Conservation (phyloP, 2,113 vertebrate genomes). For the Girardinichthys multiradiatus region DNA sequence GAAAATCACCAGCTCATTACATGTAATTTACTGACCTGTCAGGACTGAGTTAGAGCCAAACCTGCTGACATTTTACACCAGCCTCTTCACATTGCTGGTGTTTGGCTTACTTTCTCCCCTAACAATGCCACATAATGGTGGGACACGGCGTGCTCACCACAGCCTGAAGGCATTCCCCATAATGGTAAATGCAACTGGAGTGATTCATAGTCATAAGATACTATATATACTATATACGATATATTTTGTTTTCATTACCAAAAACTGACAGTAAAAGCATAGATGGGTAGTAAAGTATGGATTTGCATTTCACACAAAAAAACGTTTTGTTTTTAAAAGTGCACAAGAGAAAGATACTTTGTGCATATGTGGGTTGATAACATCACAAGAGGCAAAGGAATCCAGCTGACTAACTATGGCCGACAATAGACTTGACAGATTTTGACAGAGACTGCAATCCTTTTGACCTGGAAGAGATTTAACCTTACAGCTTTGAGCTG, state of each 20-base stretch:
- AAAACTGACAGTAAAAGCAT: neutral
- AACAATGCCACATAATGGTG: neutral
- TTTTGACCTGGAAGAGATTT: too few relatives aligned
- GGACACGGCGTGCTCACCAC: neutral
- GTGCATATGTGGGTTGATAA: too few relatives aligned
- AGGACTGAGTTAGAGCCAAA: constrained; percentile 19
- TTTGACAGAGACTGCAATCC: too few relatives aligned
- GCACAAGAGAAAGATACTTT: too few relatives aligned
- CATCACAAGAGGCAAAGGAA: too few relatives aligned
- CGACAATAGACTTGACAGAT: too few relatives aligned
- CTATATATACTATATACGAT: neutral
- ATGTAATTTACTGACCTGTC: constrained; percentile 55
- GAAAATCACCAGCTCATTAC: constrained; percentile 45
- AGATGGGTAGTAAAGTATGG: neutral
- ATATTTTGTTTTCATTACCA: neutral
- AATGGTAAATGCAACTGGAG: neutral
- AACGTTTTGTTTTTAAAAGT: neutral
- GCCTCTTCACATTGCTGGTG: constrained; percentile 21
- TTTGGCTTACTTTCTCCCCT: constrained; percentile 12
- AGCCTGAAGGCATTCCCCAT: neutral
- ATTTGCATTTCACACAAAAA: too few relatives aligned
- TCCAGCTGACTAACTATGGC: too few relatives aligned
- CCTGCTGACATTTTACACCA: constrained; percentile 30
- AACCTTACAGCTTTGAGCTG: too few relatives aligned
- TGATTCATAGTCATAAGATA: neutral